Conservation (phyloP, 2,113 vertebrate species). For the Sardina pilchardus region DNA sequence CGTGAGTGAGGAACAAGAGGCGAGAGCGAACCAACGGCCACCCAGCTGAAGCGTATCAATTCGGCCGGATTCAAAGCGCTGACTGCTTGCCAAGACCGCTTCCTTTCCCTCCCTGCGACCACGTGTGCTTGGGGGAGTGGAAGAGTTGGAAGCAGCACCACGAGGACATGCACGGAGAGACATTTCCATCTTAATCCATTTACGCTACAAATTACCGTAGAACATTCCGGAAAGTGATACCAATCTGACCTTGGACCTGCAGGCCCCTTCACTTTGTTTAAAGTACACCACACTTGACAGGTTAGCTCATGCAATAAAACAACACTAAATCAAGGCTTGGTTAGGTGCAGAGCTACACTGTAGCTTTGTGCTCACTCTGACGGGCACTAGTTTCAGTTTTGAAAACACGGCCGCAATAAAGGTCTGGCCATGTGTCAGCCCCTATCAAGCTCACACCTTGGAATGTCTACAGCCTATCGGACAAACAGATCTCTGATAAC, state of each 20-base stretch:
- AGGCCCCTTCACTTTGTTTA: not conserved
- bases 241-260: not conserved
- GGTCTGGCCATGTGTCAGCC: not conserved
- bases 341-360: not conserved
- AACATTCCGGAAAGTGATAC: slow-evolving; percentile 14
- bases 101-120: not conserved
- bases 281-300: slow-evolving; percentile 23
- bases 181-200: not conserved
- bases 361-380: not conserved
- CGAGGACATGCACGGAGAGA: not conserved
- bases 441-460: not conserved
- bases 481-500: not conserved
- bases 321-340: slow-evolving; percentile 48
- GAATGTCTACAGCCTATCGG: not conserved
- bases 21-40: not conserved
- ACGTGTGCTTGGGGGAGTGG: not conserved
- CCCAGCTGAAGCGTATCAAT: not conserved
- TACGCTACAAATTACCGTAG: not conserved
- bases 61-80: not conserved
- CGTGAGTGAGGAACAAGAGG: not conserved
- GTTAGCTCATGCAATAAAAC: slow-evolving; percentile 46
- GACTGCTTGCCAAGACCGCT: not conserved
- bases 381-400: not conserved
- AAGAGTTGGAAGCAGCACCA: not conserved
- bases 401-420: not conserved